These are phyloP conservation scores for Glandiceps talaboti DNA, from an alignment of 53 echinoderm and acorn worm species.

Conservation along the genomic window DNA sequence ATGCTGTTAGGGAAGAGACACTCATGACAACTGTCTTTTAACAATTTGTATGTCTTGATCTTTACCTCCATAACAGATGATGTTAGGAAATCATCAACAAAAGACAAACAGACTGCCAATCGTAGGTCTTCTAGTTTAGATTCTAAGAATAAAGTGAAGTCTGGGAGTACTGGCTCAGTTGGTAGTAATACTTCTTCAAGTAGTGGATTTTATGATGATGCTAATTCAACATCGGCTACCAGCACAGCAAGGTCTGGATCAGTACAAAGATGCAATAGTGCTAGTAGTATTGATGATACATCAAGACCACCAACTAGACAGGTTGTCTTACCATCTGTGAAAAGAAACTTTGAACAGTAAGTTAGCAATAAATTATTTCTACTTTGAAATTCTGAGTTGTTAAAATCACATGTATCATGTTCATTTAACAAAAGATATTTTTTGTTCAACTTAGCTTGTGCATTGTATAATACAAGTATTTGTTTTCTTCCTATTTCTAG, in stretches of 20 bases:
- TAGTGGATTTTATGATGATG: constrained; percentile 1
- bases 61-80: too few relatives aligned
- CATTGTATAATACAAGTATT: too few relatives aligned
- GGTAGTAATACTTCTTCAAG: constrained; percentile 12
- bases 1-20: too few relatives aligned
- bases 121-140: constrained; percentile 5
- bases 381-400: too few relatives aligned
- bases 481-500: constrained; percentile 17
- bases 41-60: too few relatives aligned
- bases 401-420: too few relatives aligned
- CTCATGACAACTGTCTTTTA: too few relatives aligned
- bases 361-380: too few relatives aligned
- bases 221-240: neutral
- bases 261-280: constrained; percentile 14
- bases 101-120: neutral
- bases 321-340: constrained; percentile 66
- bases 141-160: constrained; percentile 2
- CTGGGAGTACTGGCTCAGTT: constrained; percentile 31
- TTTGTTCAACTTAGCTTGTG: too few relatives aligned
- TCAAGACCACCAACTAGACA: constrained; percentile 44
- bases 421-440: too few relatives aligned
- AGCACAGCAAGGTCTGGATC: constrained; percentile 6
- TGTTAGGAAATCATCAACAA: too few relatives aligned
- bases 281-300: constrained; percentile 10
- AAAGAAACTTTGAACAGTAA: constrained; percentile 81